Base-by-base conservation (phyloP, 2,888 invertebrate genomes). In the Sinopyrophorus schimmeli region DNA sequence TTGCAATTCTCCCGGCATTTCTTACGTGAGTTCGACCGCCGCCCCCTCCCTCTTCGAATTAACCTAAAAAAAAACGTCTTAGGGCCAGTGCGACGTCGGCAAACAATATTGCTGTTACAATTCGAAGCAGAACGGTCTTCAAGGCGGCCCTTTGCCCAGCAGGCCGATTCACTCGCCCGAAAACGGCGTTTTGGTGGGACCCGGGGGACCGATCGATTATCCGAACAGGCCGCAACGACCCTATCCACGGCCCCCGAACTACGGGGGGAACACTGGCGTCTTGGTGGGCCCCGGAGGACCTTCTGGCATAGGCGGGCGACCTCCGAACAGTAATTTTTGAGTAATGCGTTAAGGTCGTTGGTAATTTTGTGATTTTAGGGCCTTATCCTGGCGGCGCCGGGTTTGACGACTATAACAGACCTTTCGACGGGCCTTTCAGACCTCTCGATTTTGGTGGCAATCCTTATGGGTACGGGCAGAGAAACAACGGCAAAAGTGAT, bases 81-180 rank as follows among this genome's bases (percentile, higher is more conserved):
- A 85, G 85, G 81, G 80, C 6, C 77, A 79, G 11, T 86, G 86
- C 59, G 81, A 82, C 17, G 70, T 71, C 0, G 82, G 81, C 5
- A 82, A 82, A 65, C 78, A 76, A 55, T 79, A 84, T 51, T 86
- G 86, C 64, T 86, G 86, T 62, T 82, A 78, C 69, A 77, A 77
- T 43, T 65, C 63, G 3, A 63, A 67, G 31, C 34, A 44, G 5
- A 30, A 48, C 18, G 53, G 55, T 4, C 61, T 57, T 1, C 37
- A 66, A 6, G 70, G 65, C 1, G 67, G 69, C 7, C 67, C 69
- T 2, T 38, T 64, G 10, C 73, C 74, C 0, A 62, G 61, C 23
- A 60, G 66, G 27, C 73, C 72, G 1, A 56, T 67, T 5, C 69
- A 74, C 54, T 70, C 71, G 1, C 63, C 64, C 1, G 65, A 74